Evolutionary conservation across 1,140 invertebrate species (phyloP), one percentile per base, ranked within the genome.

Genomic region (Trichogramma pretiosum): DNA sequence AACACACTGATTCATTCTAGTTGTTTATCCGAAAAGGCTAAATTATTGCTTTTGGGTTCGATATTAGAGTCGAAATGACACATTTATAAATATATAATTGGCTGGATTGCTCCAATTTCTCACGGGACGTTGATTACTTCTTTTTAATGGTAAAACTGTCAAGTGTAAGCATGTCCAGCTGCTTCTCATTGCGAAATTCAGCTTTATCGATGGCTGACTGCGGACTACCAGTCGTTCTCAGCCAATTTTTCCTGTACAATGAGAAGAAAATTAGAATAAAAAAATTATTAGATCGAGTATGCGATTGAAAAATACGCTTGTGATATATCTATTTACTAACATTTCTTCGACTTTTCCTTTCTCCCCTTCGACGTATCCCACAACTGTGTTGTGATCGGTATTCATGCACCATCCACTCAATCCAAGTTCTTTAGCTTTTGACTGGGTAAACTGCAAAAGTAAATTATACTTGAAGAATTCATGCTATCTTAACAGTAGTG

Each of bases 331-430:
- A 43, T 41, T 26, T 23, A 38, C 74, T 77, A 74, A 87, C 84
- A 89, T 87, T 59, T 76, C 56, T 36, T 77, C 67, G 14, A 89
- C 58, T 64, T 81, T 79, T 2, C 71, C 61, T 38, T 65, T 53
- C 8, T 76, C 68, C 30, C 87, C 87, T 69, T 89, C 77, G 17
- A 87, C 57, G 40, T 74, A 71, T 11, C 87, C 86, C 22, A 78
- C 58, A 1, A 90, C 86, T 5, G 85, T 87, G n/a, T 76, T 80
- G 39, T 67, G 52, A 2, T 70, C 54, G 0, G 85, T 88, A 60
- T 90, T 89, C 72, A 77, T 81, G 54, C 84, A 85, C 83, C 84
- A 89, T 14, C 87, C 86, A 56, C 70, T 76, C 1, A 89, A 55
- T 3, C 75, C 74, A 14, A 86, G 65, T 56, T 78, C 75, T 44